Evolutionary conservation across 2,888 invertebrate genomes (phyloP).

Genomic region (Tribolium freemani): DNA sequence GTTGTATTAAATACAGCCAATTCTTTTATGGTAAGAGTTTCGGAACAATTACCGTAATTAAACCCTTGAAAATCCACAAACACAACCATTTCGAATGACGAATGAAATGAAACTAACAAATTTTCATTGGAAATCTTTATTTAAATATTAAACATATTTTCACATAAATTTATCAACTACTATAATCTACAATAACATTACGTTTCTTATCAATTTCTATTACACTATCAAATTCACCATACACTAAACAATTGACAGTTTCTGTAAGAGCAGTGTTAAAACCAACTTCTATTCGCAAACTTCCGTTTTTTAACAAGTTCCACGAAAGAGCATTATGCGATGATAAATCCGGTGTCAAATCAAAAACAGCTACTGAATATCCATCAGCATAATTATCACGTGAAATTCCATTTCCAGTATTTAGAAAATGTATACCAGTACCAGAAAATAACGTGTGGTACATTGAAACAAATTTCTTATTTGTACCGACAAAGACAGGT

Average conservation of each 20-base stretch:
- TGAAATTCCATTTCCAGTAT: background rate
- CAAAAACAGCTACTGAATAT: constrained; percentile 6
- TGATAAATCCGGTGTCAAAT: constrained; percentile 49
- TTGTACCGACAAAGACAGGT: constrained; percentile 41
- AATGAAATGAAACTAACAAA: too few relatives aligned
- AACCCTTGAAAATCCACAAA: too few relatives aligned
- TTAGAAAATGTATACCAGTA: constrained; percentile 33
- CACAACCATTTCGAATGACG: too few relatives aligned
- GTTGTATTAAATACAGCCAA: too few relatives aligned
- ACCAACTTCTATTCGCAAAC: background rate
- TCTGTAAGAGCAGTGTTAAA: constrained; percentile 25
- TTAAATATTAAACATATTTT: too few relatives aligned
- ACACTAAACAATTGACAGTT: background rate
- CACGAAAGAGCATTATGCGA: constrained; percentile 45
- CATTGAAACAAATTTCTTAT: constrained; percentile 45
- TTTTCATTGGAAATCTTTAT: too few relatives aligned
- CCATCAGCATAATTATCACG: background rate
- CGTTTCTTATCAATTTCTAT: constrained; percentile 42
- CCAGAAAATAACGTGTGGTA: constrained; percentile 45
- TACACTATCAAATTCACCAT: constrained; percentile 6
- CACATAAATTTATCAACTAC: too few relatives aligned
- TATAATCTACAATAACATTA: background rate
- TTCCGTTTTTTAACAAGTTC: constrained; percentile 40
- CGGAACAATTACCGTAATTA: constrained; percentile 12
- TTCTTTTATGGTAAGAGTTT: too few relatives aligned